Base-by-base conservation (phyloP, 2,888 invertebrate genomes). In the Epistrophe grossulariae region DNA sequence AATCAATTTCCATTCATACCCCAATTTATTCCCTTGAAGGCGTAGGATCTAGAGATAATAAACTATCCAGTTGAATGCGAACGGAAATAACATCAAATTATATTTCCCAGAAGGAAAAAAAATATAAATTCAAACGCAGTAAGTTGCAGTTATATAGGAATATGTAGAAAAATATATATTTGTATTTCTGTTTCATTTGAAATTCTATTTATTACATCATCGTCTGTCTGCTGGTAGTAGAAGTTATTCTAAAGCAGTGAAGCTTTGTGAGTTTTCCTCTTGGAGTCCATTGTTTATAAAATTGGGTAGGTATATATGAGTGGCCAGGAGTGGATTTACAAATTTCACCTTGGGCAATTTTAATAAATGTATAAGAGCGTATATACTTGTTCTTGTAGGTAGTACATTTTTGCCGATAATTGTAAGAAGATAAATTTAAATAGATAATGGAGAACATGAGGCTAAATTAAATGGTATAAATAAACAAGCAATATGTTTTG, bases 201-300 rank as follows among this genome's bases (percentile, higher is more conserved):
- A 79, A 79, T 74, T 74, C 79, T 38, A 50, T 84, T 79, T 84
- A 74, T 70, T 70, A 62, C 60, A 79, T 70, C 70, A 70, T 59
- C 35, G 40, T 57, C 72, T 59, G 40, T 62, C 62, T 70, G 68
- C 59, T 24, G 24, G 24, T 24, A 55, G 43, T 83, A 50, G 60
- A 72, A 59, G 13, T 45, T 10, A 13, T 35, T 43, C 9, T 28
- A 1, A 31, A n/a, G 4, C 31, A n/a, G 4, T 9, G 13, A 35
- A 9, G 17, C 8, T 13, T 11, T 50, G 7, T 6, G 19, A 52
- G 52, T 24, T 15, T n/a, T n/a, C n/a, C 17, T 70, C 31, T 17
- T 59, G 5, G 9, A 15, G 72, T 17, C 13, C n/a, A n/a, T 59
- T 45, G 52, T 48, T 24, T 52, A 35, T 11, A 19, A 19, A 40